A percentile compares a stretch with the other conserved stretches of the same genome.
These are phyloP conservation scores for Gonioctena quinquepunctata DNA, from an alignment of 1,140 invertebrate genomes.

Conservation along the genomic window DNA sequence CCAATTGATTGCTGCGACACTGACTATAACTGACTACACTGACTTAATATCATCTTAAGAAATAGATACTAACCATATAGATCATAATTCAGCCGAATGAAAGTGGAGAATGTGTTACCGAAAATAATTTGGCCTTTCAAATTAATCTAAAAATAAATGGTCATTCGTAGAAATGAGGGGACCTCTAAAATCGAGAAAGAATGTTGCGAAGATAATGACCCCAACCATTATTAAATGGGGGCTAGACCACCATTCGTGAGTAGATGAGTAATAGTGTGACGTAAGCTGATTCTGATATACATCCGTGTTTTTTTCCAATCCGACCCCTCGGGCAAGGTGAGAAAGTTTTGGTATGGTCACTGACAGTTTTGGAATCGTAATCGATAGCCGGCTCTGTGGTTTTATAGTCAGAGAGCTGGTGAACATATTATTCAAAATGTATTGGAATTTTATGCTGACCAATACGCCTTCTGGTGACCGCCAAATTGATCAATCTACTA, in stretches of 20 bases:
- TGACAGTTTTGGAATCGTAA: background rate
- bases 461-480: no score
- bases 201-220: background rate
- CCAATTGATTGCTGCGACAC: no score
- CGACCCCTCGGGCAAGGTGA: background rate
- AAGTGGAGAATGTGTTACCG: background rate
- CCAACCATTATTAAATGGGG: background rate
- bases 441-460: no score
- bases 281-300: background rate
- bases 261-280: conserved; percentile 2
- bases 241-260: conserved; percentile 1
- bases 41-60: no score
- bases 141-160: background rate
- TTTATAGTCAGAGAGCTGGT: no score
- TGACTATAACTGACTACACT: no score
- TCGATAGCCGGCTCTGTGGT: background rate
- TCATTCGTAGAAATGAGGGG: background rate
- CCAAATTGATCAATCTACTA: no score
- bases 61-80: no score
- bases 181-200: background rate
- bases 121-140: background rate
- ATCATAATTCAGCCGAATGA: background rate
- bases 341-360: background rate
- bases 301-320: background rate
- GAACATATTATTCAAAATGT: no score